A percentile compares a stretch with the other conserved stretches of the same genome.
Conservation (phyloP, 2,888 invertebrate species). For the Caenorhabditis drosophilae region DNA sequence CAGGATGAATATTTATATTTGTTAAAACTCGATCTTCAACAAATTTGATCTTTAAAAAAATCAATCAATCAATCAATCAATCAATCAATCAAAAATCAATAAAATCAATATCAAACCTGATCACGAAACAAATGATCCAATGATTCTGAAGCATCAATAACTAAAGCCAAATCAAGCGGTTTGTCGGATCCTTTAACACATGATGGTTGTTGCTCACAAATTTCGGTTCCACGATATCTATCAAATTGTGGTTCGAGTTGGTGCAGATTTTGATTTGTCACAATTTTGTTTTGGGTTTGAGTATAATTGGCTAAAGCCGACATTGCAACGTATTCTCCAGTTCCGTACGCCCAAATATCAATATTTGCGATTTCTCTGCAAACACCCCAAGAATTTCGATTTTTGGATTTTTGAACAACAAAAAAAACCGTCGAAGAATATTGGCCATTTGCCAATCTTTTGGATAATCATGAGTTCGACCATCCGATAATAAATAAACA, state of each 20-base stretch:
- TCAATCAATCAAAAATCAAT: not conserved
- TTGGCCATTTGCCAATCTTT: constrained; percentile 63
- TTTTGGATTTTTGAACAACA: not conserved
- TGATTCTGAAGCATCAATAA: constrained; percentile 66
- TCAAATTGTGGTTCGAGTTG: constrained; percentile 61
- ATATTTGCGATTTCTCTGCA: constrained; percentile 53
- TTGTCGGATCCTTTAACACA: constrained; percentile 66
- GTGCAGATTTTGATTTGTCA: constrained; percentile 63
- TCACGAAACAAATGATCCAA: constrained; percentile 62
- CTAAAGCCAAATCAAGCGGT: constrained; percentile 63
- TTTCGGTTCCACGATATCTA: constrained; percentile 61
- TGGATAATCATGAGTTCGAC: constrained; percentile 67
- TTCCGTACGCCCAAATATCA: constrained; percentile 68
- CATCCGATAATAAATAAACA: constrained; percentile 67
- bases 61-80: not conserved
- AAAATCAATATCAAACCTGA: constrained; percentile 20
- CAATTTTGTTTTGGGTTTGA: constrained; percentile 56
- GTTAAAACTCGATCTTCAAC: constrained; percentile 59
- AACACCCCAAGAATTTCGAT: not conserved
- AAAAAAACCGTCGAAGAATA: constrained; percentile 42
- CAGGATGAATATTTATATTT: constrained; percentile 66
- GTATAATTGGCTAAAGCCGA: constrained; percentile 63
- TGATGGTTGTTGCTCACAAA: constrained; percentile 65
- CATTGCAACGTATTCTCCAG: constrained; percentile 68
- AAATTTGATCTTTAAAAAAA: constrained; percentile 49